phyloP scores from a whole-genome alignment of 2,888 invertebrate genomes.

The Dioctria linearis region DNA sequence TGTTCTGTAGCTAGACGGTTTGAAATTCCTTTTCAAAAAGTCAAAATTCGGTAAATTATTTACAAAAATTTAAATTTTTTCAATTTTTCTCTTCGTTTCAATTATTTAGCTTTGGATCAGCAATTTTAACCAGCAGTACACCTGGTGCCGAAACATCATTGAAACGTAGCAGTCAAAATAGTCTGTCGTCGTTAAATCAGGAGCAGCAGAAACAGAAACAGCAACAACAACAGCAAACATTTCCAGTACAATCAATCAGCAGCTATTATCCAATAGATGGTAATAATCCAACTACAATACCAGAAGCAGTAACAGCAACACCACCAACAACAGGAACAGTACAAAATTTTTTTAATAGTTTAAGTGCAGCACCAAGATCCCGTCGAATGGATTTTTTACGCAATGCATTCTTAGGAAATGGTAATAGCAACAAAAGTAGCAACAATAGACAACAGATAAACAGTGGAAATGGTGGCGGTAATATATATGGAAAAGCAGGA shows the following conservation, averaged over 20 bases:
- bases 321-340: conserved; percentile 51
- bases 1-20: conserved; percentile 57
- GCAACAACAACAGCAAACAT: conserved; percentile 52
- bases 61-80: conserved; percentile 13
- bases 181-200: conserved; percentile 64
- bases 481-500: conserved; percentile 18
- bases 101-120: conserved; percentile 65
- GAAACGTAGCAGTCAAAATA: conserved; percentile 61
- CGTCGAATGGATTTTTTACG: conserved; percentile 63
- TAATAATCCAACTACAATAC: conserved; percentile 34
- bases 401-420: conserved; percentile 63
- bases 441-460: conserved; percentile 47
- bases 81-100: conserved; percentile 11
- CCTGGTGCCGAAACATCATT: conserved; percentile 65
- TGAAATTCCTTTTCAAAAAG: conserved; percentile 24
- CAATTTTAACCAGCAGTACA: conserved; percentile 66
- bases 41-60: neutral
- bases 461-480: conserved; percentile 48
- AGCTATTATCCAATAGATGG: conserved; percentile 39
- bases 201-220: conserved; percentile 57
- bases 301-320: conserved; percentile 50
- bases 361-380: conserved; percentile 62
- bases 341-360: conserved; percentile 60
- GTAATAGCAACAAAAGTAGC: conserved; percentile 52
- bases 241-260: conserved; percentile 53